Conservation (phyloP, 2,888 invertebrate species). For the Caprella mutica region DNA sequence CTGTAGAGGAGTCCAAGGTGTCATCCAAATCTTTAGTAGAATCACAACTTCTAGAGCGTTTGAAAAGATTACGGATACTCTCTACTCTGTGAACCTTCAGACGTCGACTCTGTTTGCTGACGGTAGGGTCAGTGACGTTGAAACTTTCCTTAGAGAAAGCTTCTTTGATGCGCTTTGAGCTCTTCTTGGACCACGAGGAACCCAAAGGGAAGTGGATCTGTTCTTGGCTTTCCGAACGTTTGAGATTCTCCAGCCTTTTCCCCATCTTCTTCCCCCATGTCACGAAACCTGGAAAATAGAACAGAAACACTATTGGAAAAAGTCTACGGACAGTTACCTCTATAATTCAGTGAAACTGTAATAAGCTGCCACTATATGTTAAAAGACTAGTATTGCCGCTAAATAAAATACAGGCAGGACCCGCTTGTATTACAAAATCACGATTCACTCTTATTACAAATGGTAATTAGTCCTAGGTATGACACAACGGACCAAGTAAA, state of each 20-base stretch:
- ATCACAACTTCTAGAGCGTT: slow-evolving; percentile 32
- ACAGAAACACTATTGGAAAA: no score
- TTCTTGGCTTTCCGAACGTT: slow-evolving; percentile 54
- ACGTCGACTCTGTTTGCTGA: slow-evolving; percentile 16
- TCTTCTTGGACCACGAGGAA: slow-evolving; percentile 27
- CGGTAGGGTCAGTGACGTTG: not conserved
- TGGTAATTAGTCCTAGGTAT: no score
- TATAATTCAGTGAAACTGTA: no score
- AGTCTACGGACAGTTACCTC: no score
- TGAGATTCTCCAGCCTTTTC: slow-evolving; percentile 60
- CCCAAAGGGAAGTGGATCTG: slow-evolving; percentile 37
- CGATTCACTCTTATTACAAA: no score
- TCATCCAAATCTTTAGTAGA: slow-evolving; percentile 32
- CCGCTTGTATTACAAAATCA: no score
- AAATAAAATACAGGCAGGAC: no score
- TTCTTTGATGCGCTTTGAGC: slow-evolving; percentile 13
- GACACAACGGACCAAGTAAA: no score
- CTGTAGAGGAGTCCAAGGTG: not conserved
- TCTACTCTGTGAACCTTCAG: slow-evolving; percentile 32
- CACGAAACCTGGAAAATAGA: slow-evolving; percentile 41
- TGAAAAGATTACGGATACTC: slow-evolving; percentile 34
- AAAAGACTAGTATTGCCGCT: no score
- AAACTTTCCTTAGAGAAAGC: slow-evolving; percentile 1
- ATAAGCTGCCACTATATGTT: no score
- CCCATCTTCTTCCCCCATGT: slow-evolving; percentile 70